Conservation (phyloP, 1,140 invertebrate species). For the Bactericera cockerelli region DNA sequence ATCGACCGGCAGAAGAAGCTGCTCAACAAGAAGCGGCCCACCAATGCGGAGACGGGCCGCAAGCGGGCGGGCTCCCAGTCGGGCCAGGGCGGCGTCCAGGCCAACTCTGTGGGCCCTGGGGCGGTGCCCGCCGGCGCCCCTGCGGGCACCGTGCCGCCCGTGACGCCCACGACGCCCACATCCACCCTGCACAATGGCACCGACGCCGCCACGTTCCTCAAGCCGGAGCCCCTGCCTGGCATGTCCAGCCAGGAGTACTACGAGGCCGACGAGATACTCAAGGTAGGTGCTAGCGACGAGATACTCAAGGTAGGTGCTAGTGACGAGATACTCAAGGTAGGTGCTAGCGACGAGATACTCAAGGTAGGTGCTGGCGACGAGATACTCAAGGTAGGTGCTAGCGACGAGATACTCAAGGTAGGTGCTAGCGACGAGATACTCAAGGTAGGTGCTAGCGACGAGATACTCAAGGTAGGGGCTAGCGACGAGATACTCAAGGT, state of each 20-base stretch:
- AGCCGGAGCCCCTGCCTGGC: slow-evolving; percentile 62
- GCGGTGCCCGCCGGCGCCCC: slow-evolving; percentile 17
- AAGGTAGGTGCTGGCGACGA: too few relatives aligned
- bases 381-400: too few relatives aligned
- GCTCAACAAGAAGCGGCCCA: slow-evolving; percentile 83
- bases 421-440: too few relatives aligned
- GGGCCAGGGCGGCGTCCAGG: slow-evolving; percentile 23
- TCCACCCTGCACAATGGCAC: slow-evolving; percentile 55
- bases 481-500: too few relatives aligned
- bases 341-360: too few relatives aligned
- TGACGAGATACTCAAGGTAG: too few relatives aligned
- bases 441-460: too few relatives aligned
- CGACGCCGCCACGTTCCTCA: slow-evolving; percentile 65
- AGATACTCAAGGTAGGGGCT: too few relatives aligned
- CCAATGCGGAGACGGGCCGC: slow-evolving; percentile 65
- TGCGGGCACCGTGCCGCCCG: slow-evolving; percentile 1
- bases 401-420: too few relatives aligned
- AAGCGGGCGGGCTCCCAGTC: slow-evolving; percentile 23
- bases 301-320: too few relatives aligned
- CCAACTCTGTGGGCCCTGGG: slow-evolving; percentile 29
- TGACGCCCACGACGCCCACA: slow-evolving; percentile 10
- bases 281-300: too few relatives aligned
- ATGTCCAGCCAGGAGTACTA: slow-evolving; percentile 87
- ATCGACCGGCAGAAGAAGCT: slow-evolving; percentile 93
- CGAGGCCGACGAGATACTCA: slow-evolving; percentile 85